Percentiles rank a stretch among this genome's conserved stretches.
phyloP scores from a whole-genome alignment of 2,113 vertebrate species.

The Cottus gobio region DNA sequence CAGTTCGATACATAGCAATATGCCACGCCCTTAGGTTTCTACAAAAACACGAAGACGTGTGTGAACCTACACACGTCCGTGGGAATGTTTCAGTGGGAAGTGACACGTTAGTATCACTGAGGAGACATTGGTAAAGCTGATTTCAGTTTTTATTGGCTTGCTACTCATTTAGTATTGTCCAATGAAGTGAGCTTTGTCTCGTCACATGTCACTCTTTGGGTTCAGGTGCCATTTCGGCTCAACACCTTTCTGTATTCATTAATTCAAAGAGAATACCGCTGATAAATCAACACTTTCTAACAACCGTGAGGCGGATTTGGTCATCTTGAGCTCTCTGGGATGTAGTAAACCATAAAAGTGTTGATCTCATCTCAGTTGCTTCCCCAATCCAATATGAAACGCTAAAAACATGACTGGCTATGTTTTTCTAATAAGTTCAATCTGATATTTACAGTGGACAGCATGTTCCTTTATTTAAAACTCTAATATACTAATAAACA shows the following conservation, averaged over 20 bases:
- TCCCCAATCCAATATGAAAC: background rate
- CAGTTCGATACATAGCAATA: constrained; percentile 15
- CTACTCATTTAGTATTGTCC: background rate
- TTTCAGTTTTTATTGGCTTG: background rate
- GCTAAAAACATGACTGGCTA: background rate
- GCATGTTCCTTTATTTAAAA: background rate
- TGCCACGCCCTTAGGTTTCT: constrained; percentile 51
- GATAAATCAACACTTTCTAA: background rate
- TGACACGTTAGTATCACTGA: background rate
- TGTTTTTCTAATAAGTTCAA: background rate
- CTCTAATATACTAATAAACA: too few relatives aligned
- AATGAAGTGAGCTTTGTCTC: background rate
- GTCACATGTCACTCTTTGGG: background rate
- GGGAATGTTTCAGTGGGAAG: background rate
- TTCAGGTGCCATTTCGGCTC: background rate
- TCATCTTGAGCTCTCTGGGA: background rate
- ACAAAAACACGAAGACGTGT: constrained; percentile 39
- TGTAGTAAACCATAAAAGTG: background rate
- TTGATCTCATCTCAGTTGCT: background rate
- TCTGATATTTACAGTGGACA: background rate
- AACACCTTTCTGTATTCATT: background rate
- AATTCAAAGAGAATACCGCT: background rate
- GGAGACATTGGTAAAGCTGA: background rate
- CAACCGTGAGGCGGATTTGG: background rate
- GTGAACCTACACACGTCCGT: background rate